phyloP scores from a whole-genome alignment of 2,113 vertebrate species.

The Archocentrus centrarchus region DNA sequence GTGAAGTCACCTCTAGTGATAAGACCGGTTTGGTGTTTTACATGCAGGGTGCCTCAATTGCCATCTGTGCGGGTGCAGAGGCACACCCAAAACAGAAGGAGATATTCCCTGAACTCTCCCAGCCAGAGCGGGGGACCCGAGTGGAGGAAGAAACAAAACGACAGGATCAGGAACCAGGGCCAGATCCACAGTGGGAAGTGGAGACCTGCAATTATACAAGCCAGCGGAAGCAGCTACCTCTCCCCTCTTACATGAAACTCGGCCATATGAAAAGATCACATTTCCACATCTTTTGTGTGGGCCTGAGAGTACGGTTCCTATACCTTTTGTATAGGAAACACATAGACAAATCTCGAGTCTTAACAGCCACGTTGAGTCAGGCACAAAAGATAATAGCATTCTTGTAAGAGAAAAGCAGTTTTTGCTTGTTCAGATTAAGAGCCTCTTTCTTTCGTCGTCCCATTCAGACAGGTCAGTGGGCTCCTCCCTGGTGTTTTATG shows the following conservation, averaged over 20 bases:
- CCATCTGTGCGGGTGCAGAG: constrained; percentile 68
- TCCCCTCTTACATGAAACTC: constrained; percentile 53
- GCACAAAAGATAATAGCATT: constrained; percentile 59
- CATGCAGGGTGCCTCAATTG: constrained; percentile 29
- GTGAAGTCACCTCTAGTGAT: constrained; percentile 52
- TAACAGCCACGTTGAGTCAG: constrained; percentile 54
- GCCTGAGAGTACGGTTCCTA: constrained; percentile 65
- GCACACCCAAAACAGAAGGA: constrained; percentile 75
- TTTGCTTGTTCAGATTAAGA: constrained; percentile 56
- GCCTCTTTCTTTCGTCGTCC: constrained; percentile 44
- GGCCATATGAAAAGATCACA: constrained; percentile 63
- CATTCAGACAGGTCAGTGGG: constrained; percentile 59
- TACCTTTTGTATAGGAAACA: constrained; percentile 57
- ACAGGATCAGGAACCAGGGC: constrained; percentile 50
- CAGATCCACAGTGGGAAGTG: constrained; percentile 50
- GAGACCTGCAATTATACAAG: constrained; percentile 66
- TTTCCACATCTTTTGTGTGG: constrained; percentile 66
- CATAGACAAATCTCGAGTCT: constrained; percentile 60
- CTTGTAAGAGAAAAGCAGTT: constrained; percentile 63
- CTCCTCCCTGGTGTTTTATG: constrained; percentile 63
- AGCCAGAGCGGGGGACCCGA: constrained; percentile 51
- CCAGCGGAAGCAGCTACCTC: constrained; percentile 53
- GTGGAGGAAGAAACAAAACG: constrained; percentile 68
- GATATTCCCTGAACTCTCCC: constrained; percentile 62
- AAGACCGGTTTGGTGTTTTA: constrained; percentile 47